Evolutionary conservation across 2,113 vertebrate genomes (phyloP), one percentile per base, ranked within the genome.

Genomic region (Sinocyclocheilus grahami): DNA sequence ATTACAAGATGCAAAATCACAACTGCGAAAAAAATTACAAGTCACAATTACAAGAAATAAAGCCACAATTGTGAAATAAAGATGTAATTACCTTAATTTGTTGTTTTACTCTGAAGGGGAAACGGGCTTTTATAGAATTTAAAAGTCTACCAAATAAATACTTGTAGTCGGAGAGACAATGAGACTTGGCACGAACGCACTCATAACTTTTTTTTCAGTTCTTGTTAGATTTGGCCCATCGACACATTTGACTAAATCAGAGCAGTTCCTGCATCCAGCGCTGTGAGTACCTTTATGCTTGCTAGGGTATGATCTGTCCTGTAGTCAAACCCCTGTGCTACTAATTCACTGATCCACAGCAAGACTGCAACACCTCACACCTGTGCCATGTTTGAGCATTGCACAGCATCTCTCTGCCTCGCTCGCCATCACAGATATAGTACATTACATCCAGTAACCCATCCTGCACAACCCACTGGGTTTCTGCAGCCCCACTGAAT

Each of bases 261-360:
- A 82, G 85, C 18, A 46, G 27, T 53, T 65, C 58, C 53, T 51
- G 20, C 37, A 76, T 33, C 14, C 10, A 24, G 9, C 2, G 13
- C 48, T 69, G 20, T 24, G 3, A 83, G 69, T 8, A 39, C 48
- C 65, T 71, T 72, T 8, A 65, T 18, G 14, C 16, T 51, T 24
- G 8, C 37, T 16, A 27, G 46, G 78, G 42, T 71, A 60, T 16
- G 24, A 65, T 33, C 58, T 37, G 63, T 46, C 13, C 69, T 62
- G 27, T 67, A 86, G 67, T 33, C 39, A 27, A 27, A 22, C 20
- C 22, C 51, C 9, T 65, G n/a, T 16, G 22, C 20, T n/a, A 20
- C 85, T 51, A 39, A 80, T 48, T 82, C 69, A 82, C 69, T 76
- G 78, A 63, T 83, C 71, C 86, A 83, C 39, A 83, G 42, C 55